Conservation (phyloP, 2,888 invertebrate genomes). For the Meghimatium bilineatum region DNA sequence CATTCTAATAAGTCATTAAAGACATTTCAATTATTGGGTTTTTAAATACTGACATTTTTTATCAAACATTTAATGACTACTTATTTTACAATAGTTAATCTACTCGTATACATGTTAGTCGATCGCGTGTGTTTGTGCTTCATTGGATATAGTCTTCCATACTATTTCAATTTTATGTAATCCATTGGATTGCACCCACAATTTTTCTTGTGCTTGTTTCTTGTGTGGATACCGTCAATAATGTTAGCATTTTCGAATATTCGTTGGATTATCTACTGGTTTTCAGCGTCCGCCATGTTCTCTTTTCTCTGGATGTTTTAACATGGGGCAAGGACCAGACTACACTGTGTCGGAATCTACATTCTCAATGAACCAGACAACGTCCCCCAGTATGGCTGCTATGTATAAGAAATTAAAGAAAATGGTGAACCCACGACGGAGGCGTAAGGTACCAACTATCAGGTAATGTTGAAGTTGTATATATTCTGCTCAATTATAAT, state of each 20-base stretch:
- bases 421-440: constrained; percentile 49
- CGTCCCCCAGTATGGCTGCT: constrained; percentile 48
- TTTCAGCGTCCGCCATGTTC: constrained; percentile 8
- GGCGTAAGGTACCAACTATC: constrained; percentile 45
- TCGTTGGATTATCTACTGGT: background rate
- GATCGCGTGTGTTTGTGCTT: background rate
- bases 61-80: no score
- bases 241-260: background rate
- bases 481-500: background rate
- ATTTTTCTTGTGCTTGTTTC: background rate
- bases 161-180: background rate
- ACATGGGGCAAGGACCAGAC: constrained; percentile 35
- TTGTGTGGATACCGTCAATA: background rate
- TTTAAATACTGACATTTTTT: no score
- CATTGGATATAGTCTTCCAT: background rate
- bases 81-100: no score
- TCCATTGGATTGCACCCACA: background rate
- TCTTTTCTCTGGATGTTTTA: constrained; percentile 11
- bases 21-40: no score
- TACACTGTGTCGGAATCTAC: constrained; percentile 6
- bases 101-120: no score
- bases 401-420: constrained; percentile 54
- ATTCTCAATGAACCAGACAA: background rate
- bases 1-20: no score
- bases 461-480: constrained; percentile 40